phyloP scores from a whole-genome alignment of 2,797 vertebrate species.

The Halcyon chelicuti region DNA sequence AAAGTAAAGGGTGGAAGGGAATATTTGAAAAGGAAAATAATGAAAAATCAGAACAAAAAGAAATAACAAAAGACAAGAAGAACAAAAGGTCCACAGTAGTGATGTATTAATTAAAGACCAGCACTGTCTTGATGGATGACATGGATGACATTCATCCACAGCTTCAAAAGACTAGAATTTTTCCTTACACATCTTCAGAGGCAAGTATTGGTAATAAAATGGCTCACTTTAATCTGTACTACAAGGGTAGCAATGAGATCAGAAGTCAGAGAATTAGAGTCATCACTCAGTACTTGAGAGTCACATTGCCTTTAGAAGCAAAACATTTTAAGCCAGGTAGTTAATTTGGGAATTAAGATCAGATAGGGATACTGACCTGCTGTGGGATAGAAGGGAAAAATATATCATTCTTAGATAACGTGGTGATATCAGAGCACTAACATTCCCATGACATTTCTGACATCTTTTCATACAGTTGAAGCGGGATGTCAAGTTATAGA shows the following conservation, averaged over 20 bases:
- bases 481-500: background rate
- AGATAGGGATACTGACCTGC: background rate
- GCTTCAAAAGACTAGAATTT: background rate
- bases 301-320: background rate
- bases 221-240: background rate
- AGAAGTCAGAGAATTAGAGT: background rate
- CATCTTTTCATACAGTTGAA: background rate
- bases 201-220: background rate
- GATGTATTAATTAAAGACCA: background rate
- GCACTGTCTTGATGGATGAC: background rate
- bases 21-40: background rate
- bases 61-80: background rate
- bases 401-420: background rate
- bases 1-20: background rate
- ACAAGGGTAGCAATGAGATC: background rate
- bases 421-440: background rate
- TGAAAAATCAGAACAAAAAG: background rate
- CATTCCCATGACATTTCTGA: background rate
- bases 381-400: background rate
- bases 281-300: background rate
- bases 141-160: background rate
- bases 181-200: background rate
- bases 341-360: background rate
- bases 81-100: background rate
- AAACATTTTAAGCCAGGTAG: background rate